These are phyloP conservation scores for Melinaea menophilus DNA, from an alignment of 2,888 invertebrate genomes.

Conservation along the genomic window DNA sequence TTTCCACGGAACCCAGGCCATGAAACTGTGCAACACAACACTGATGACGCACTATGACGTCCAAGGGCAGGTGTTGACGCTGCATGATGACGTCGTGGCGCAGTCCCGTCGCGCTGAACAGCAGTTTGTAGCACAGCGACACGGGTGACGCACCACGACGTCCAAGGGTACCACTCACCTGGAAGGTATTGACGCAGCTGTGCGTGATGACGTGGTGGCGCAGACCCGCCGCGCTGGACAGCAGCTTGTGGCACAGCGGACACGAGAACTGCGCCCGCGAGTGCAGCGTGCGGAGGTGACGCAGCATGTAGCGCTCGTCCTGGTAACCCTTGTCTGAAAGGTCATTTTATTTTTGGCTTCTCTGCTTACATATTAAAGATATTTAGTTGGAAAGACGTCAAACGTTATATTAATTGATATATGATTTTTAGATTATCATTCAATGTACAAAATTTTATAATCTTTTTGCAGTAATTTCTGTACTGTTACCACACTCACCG, in stretches of 20 bases:
- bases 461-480: no score
- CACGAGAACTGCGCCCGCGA: slow-evolving; percentile 59
- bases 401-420: no score
- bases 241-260: slow-evolving; percentile 64
- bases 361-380: no score
- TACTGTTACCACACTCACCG: slow-evolving; percentile 47
- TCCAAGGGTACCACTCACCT: slow-evolving; percentile 39
- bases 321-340: slow-evolving; percentile 60
- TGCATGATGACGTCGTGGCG: no score
- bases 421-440: no score
- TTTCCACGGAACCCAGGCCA: no score
- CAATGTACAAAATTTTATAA: no score
- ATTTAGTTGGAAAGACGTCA: no score
- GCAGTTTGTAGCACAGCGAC: not conserved
- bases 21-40: no score
- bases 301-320: slow-evolving; percentile 73
- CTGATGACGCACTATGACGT: no score
- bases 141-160: no score
- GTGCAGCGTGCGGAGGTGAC: slow-evolving; percentile 71
- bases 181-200: slow-evolving; percentile 59
- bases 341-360: not conserved
- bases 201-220: slow-evolving; percentile 74
- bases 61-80: no score
- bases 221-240: slow-evolving; percentile 55
- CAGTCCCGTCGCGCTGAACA: not conserved